phyloP scores from a whole-genome alignment of 2,797 vertebrate genomes.

The Dryobates pubescens region DNA sequence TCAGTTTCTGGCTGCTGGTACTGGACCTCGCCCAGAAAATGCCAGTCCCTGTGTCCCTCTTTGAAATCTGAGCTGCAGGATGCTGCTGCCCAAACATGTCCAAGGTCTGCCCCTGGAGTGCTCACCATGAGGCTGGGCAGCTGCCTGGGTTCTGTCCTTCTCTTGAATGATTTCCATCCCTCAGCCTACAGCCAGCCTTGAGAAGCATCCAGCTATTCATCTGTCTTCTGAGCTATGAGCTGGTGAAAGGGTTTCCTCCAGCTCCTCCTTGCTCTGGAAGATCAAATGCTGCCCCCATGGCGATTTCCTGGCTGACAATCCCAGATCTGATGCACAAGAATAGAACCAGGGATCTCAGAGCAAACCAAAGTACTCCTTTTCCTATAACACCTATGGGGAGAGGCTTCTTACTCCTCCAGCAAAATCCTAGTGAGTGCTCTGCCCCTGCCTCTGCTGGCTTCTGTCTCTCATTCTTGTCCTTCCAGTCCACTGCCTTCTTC shows the following conservation, averaged over 20 bases:
- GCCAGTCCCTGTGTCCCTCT: neutral
- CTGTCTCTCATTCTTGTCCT: neutral
- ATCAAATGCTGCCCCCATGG: neutral
- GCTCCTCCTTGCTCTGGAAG: neutral
- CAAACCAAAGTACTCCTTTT: neutral
- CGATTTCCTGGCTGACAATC: neutral
- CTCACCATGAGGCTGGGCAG: fast-evolving
- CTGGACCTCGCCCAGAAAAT: neutral
- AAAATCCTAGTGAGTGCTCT: neutral
- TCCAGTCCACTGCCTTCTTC: neutral
- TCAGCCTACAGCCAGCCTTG: neutral
- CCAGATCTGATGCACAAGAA: neutral
- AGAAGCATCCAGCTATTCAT: neutral
- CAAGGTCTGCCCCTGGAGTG: neutral
- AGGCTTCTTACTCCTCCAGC: neutral
- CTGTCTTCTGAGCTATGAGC: neutral
- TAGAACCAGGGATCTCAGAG: neutral
- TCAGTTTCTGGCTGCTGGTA: neutral
- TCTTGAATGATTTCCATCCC: neutral
- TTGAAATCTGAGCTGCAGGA: neutral
- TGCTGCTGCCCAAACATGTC: neutral
- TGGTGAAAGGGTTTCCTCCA: neutral
- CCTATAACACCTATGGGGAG: neutral
- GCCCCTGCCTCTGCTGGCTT: neutral
- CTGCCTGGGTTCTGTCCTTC: neutral